These are phyloP conservation scores for Trachurus trachurus DNA, from an alignment of 2,797 vertebrate species.

Conservation along the genomic window DNA sequence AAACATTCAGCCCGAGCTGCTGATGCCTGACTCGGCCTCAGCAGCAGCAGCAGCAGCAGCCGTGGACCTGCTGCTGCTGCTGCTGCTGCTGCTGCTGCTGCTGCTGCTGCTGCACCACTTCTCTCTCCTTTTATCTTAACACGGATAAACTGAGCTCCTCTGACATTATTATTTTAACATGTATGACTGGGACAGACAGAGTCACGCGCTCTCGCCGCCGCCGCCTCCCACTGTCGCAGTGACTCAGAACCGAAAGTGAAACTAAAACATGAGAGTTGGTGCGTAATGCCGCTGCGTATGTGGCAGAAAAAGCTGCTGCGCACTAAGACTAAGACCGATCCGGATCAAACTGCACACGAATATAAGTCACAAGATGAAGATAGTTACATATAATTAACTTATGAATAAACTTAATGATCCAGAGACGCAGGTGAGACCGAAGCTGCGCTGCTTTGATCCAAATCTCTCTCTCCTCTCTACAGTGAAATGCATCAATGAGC, in stretches of 20 bases:
- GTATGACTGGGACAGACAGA: neutral
- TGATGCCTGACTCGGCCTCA: neutral
- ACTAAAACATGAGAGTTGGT: neutral
- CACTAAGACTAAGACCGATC: too few species aligned
- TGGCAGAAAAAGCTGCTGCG: too few species aligned
- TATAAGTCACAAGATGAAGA: too few species aligned
- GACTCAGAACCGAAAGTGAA: constrained; percentile 68
- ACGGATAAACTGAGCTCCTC: too few species aligned
- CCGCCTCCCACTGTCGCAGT: too few species aligned
- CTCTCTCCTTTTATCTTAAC: too few species aligned
- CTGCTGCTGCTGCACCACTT: too few species aligned
- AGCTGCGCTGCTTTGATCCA: too few species aligned
- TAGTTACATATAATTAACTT: accelerated
- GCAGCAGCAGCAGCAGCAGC: constrained; percentile 1
- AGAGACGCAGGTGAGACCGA: neutral
- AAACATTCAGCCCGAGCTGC: neutral
- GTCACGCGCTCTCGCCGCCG: accelerated
- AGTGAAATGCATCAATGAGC: accelerated
- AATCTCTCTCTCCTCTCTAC: neutral
- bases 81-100: too few species aligned
- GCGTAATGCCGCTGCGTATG: too few species aligned
- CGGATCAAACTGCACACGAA: neutral
- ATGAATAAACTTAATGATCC: accelerated
- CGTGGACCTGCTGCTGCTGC: too few species aligned
- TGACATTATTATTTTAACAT: too few species aligned